Evolutionary conservation across 2,797 vertebrate genomes (phyloP), one percentile per base, ranked within the genome.

Genomic region (Protonibea diacanthus): DNA sequence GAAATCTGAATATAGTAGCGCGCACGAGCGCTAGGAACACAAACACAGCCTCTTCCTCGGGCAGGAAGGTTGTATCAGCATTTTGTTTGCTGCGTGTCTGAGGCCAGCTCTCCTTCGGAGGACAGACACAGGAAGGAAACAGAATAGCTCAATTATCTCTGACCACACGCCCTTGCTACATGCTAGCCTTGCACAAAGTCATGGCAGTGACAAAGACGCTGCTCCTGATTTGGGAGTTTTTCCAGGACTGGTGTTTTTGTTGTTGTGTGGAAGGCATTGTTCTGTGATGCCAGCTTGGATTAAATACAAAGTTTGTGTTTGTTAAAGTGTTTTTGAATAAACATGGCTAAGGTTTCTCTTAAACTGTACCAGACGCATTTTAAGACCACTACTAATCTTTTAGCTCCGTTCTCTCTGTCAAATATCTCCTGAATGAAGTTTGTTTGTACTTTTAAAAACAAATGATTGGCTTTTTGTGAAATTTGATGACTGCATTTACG

Each of bases 101-200:
- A 71, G 68, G 61, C 21, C 38, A 3, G 44, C 23, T 62, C 55
- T 59, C 55, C 51, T 53, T 59, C 23, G 71, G 68, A 70, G 70
- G 66, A 58, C 47, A 38, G 56, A 44, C 48, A 18, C 53, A 62
- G 75, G 72, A 81, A 72, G 63, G 60, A 70, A 65, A 53, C 58
- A 40, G 58, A 49, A 60, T 27, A 73, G 52, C 66, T 71, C 58
- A 53, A 15, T 80, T 65, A 80, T 61, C 51, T 49, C 49, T 17
- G 52, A 69, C 76, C 38, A 52, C 63, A 57, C 49, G 66, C 55
- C 60, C 59, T 55, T 55, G 64, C 58, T 49, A 52, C 58, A 68
- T 25, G 66, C 49, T 52, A 17, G 58, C 52, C 33, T 49, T 71
- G 67, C 56, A 74, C 71, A 71, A 47, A 71, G 59, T 58, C 53